Conservation (phyloP, 1,140 invertebrate genomes). For the Pogonomyrmex californicus region DNA sequence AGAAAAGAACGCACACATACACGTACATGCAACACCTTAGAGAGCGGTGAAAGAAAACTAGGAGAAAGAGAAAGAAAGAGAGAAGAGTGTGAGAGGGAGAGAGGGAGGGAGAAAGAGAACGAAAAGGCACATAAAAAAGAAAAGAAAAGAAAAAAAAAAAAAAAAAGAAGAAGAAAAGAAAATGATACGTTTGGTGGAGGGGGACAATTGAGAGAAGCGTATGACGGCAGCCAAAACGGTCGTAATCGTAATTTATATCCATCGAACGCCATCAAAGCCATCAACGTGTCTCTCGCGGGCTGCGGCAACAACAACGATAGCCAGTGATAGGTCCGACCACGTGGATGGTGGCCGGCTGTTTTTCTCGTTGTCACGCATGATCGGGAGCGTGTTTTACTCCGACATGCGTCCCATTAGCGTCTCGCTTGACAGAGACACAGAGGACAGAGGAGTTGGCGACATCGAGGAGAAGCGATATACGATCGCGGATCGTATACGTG, state of each 20-base stretch:
- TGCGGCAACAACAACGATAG: conserved; percentile 43
- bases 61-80: not conserved
- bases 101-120: conserved; percentile 47
- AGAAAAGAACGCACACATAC: conserved; percentile 47
- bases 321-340: conserved; percentile 11
- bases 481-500: conserved; percentile 28
- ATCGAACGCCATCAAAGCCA: conserved; percentile 48
- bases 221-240: conserved; percentile 61
- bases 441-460: conserved; percentile 26
- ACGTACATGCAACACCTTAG: conserved; percentile 59
- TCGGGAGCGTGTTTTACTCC: conserved; percentile 17
- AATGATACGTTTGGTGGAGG: conserved; percentile 13
- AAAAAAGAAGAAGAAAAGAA: conserved; percentile 4
- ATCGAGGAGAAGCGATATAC: conserved; percentile 44
- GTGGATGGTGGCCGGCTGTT: not conserved
- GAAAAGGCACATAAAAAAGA: no score
- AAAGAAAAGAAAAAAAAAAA: not conserved
- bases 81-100: conserved; percentile 61
- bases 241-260: conserved; percentile 48
- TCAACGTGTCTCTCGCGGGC: conserved; percentile 46
- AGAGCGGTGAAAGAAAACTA: conserved; percentile 36
- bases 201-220: conserved; percentile 49
- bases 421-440: conserved; percentile 48
- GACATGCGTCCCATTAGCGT: conserved; percentile 37
- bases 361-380: conserved; percentile 15